Evolutionary conservation across 2,888 invertebrate species (phyloP).

Genomic region (Plebejus melissa): DNA sequence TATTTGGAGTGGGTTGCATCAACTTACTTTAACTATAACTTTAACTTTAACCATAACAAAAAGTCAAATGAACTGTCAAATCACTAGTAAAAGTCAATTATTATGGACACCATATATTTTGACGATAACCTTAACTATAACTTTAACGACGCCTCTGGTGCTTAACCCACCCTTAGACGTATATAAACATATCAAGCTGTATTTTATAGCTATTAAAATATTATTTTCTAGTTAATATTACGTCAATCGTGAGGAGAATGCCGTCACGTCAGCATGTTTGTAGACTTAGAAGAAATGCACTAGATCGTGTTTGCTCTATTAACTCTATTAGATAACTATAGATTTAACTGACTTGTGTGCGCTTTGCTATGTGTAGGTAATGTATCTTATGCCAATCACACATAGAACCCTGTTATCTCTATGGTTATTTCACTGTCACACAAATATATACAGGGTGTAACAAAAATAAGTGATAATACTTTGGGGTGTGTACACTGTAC

Average conservation of each 20-base stretch:
- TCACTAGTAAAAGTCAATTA: too few relatives aligned
- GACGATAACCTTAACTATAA: too few relatives aligned
- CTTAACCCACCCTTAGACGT: too few relatives aligned
- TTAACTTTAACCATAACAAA: too few relatives aligned
- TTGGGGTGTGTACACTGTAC: too few relatives aligned
- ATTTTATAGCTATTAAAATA: not conserved
- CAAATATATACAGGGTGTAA: not conserved
- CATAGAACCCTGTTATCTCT: not conserved
- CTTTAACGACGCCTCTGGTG: too few relatives aligned
- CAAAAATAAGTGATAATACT: too few relatives aligned
- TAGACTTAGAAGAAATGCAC: conserved; percentile 21
- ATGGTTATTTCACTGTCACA: not conserved
- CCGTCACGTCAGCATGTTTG: conserved; percentile 16
- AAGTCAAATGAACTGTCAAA: too few relatives aligned
- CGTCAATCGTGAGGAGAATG: not conserved
- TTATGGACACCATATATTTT: too few relatives aligned
- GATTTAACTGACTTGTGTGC: not conserved
- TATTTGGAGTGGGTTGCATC: not conserved
- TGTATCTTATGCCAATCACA: not conserved
- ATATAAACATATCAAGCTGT: not conserved
- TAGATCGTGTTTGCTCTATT: conserved; percentile 8
- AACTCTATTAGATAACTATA: conserved; percentile 10
- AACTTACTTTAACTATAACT: too few relatives aligned
- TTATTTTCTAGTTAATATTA: not conserved
- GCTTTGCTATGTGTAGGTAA: not conserved